A percentile compares a stretch with the other conserved stretches of the same genome.
These are phyloP conservation scores for Oncorhynchus mykiss DNA, from an alignment of 2,113 vertebrate species.

Conservation along the genomic window DNA sequence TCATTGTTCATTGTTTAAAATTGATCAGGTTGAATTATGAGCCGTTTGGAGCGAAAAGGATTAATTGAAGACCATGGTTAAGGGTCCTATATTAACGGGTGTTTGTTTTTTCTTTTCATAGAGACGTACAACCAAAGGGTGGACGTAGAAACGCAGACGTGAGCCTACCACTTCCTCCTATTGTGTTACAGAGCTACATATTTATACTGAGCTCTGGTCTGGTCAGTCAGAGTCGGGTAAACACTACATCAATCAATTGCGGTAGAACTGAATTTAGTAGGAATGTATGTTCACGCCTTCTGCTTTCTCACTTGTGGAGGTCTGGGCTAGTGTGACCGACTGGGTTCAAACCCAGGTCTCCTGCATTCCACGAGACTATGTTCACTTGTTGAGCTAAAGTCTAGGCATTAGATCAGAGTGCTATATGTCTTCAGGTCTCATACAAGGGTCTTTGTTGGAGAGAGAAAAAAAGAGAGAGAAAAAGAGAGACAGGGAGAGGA, in stretches of 20 bases:
- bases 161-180: constrained; percentile 61
- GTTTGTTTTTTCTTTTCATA: constrained; percentile 17
- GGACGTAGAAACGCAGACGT: constrained; percentile 33
- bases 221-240: constrained; percentile 35
- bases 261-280: not conserved
- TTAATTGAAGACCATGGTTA: not conserved
- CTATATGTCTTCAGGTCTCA: too few species aligned
- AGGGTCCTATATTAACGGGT: not conserved
- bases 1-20: not conserved
- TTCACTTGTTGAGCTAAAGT: too few species aligned
- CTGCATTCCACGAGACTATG: too few species aligned
- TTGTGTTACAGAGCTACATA: constrained; percentile 62
- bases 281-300: not conserved
- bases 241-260: constrained; percentile 61
- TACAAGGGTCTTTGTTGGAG: too few species aligned
- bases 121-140: constrained; percentile 15
- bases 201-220: constrained; percentile 49
- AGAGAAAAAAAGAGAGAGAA: too few species aligned
- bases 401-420: too few species aligned
- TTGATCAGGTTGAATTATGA: not conserved
- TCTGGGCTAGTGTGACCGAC: too few species aligned
- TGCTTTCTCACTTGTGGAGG: not conserved
- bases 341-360: too few species aligned
- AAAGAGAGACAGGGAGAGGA: too few species aligned
- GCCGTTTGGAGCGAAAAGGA: not conserved